These are phyloP conservation scores for Aphaenogaster rudis DNA, from an alignment of 1,140 invertebrate species.

Conservation along the genomic window DNA sequence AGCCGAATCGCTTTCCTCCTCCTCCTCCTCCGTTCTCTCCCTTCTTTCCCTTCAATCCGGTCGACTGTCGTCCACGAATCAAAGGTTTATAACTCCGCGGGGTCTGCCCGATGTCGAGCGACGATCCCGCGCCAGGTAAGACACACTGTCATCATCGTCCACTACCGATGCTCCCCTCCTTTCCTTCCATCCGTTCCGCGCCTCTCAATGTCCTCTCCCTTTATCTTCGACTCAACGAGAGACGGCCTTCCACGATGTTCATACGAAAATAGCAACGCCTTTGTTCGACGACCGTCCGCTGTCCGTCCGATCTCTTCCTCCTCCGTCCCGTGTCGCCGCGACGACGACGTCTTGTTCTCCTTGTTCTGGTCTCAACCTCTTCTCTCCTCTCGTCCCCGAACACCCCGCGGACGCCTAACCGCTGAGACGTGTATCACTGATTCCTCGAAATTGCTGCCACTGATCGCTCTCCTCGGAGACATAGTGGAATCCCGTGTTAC, in stretches of 20 bases:
- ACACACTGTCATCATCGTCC: constrained; percentile 67
- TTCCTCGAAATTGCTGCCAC: constrained; percentile 55
- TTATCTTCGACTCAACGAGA: constrained; percentile 43
- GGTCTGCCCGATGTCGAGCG: constrained; percentile 53
- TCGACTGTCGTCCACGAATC: constrained; percentile 65
- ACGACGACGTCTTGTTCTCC: constrained; percentile 46
- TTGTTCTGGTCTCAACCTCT: constrained; percentile 32
- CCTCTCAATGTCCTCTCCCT: not conserved
- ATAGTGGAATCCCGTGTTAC: constrained; percentile 60
- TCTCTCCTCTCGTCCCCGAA: not conserved
- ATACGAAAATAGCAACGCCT: constrained; percentile 74
- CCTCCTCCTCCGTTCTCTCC: not conserved
- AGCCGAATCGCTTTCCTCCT: constrained; percentile 65
- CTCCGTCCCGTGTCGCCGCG: constrained; percentile 10
- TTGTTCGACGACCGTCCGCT: constrained; percentile 66
- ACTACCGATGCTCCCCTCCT: constrained; percentile 55
- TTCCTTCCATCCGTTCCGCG: not conserved
- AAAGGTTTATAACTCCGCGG: constrained; percentile 44
- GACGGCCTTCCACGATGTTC: constrained; percentile 66
- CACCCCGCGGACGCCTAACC: constrained; percentile 13
- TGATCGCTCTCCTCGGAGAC: constrained; percentile 48
- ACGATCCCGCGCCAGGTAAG: constrained; percentile 67
- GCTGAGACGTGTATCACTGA: constrained; percentile 51
- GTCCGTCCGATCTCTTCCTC: constrained; percentile 63
- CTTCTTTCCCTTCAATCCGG: not conserved